Conservation (phyloP, 1,140 invertebrate genomes). For the Laupala kohalensis region DNA sequence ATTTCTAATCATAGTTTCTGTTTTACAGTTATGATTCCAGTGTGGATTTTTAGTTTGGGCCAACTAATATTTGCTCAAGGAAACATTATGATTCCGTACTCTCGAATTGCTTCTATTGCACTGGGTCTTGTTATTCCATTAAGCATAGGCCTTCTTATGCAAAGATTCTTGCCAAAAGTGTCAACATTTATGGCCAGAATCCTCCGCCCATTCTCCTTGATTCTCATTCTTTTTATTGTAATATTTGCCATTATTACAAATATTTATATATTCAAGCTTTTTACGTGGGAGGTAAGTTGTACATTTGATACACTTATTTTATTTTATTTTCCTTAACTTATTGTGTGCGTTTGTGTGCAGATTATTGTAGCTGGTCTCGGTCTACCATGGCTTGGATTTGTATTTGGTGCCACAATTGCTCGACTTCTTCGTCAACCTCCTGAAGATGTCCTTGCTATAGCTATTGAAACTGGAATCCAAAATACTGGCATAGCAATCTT, state of each 20-base stretch:
- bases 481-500: slow-evolving; percentile 89
- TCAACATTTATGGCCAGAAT: slow-evolving; percentile 59
- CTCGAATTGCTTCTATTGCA: slow-evolving; percentile 60
- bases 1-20: no score
- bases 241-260: slow-evolving; percentile 87
- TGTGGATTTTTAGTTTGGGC: slow-evolving; percentile 92
- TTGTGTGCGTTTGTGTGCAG: slow-evolving; percentile 32
- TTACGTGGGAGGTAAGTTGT: slow-evolving; percentile 68
- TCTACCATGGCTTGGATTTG: slow-evolving; percentile 78
- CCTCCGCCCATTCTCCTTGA: slow-evolving; percentile 71
- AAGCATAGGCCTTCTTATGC: slow-evolving; percentile 61
- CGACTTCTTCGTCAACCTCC: slow-evolving; percentile 42
- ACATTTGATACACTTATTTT: background rate
- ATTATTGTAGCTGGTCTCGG: slow-evolving; percentile 69
- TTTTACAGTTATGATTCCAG: slow-evolving; percentile 79
- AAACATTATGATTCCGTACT: slow-evolving; percentile 65
- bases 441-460: slow-evolving; percentile 66
- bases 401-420: slow-evolving; percentile 51
- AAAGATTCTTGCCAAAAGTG: slow-evolving; percentile 49
- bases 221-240: slow-evolving; percentile 77
- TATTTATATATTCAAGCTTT: slow-evolving; percentile 76
- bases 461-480: slow-evolving; percentile 87
- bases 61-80: slow-evolving; percentile 57
- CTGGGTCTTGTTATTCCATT: slow-evolving; percentile 71
- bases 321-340: background rate